Percentiles rank a stretch among this genome's conserved stretches.
phyloP scores from a whole-genome alignment of 1,140 invertebrate genomes.

The Episyrphus balteatus region DNA sequence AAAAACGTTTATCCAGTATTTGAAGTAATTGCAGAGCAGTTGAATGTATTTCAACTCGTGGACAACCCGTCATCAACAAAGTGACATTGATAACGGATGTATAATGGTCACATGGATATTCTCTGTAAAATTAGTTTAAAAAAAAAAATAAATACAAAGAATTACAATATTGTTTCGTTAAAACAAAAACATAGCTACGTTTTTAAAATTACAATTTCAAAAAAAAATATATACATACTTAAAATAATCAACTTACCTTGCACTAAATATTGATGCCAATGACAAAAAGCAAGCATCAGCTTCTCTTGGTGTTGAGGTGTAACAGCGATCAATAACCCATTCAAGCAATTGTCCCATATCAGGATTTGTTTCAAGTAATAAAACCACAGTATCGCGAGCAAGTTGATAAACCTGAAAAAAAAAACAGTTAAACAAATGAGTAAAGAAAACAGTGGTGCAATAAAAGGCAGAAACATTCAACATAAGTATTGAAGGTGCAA shows the following conservation, averaged over 20 bases:
- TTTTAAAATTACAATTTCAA: not conserved
- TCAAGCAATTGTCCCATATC: slow-evolving; percentile 87
- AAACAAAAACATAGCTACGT: not conserved
- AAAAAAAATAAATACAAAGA: slow-evolving; percentile 5
- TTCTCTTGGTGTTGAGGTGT: slow-evolving; percentile 77
- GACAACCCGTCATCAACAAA: slow-evolving; percentile 89
- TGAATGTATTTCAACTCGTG: slow-evolving; percentile 80
- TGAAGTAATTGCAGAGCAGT: slow-evolving; percentile 89
- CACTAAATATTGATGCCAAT: slow-evolving; percentile 90
- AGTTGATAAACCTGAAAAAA: slow-evolving; percentile 69
- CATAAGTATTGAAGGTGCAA: no score
- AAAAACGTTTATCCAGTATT: slow-evolving; percentile 88
- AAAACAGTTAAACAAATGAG: slow-evolving; percentile 4
- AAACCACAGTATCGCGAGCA: slow-evolving; percentile 84
- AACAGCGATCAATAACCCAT: slow-evolving; percentile 96
- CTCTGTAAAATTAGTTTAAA: slow-evolving; percentile 46
- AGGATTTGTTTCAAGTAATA: slow-evolving; percentile 91
- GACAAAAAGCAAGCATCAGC: slow-evolving; percentile 93
- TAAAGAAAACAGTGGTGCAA: not conserved
- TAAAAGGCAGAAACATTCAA: not conserved
- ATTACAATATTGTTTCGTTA: not conserved
- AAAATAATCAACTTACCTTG: slow-evolving; percentile 65
- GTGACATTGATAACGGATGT: slow-evolving; percentile 96
- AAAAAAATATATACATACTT: not conserved
- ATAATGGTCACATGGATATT: slow-evolving; percentile 98